Base-by-base conservation (phyloP, 2,113 vertebrate species). In the Myrmecophaga tridactyla region DNA sequence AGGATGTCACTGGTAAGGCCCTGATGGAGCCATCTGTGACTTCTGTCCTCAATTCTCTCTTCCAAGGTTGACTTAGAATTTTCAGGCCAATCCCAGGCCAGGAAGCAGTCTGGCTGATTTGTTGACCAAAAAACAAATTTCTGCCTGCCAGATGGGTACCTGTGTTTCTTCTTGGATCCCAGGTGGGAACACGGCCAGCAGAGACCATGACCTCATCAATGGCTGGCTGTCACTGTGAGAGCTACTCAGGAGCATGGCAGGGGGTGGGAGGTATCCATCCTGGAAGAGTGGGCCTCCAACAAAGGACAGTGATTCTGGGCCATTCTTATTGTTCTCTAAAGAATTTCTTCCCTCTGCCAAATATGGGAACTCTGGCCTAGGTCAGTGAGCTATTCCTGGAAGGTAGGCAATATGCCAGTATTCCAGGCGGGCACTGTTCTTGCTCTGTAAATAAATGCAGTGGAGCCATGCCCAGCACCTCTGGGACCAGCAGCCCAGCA, bases 351-450 rank as follows among this genome's bases (percentile, higher is more conserved):
- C 27, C 36, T 90, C 43, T 95, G 90, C 92, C 94, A 97, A 97
- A 96, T 96, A 96, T 56, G 82, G 95, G 53, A 67, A 48, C 88
- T 96, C 88, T 90, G 95, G 97, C 96, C 95, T 94, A 65, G 87
- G 96, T 96, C 69, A 76, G 31, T 3, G 82, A 96, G 87, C 90
- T 97, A 97, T 97, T 97, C 95, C 89, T 97, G 96, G 96, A 95
- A 97, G 95, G 94, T 21, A n/a, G 95, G 88, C 96, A 27, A 62
- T 3, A 2, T 21, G 96, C 96, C 96, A 97, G 87, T 65, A 72
- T 94, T 95, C 88, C 78, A 94, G 92, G 84, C 81, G 0, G 90
- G 77, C 81, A 56, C 85, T 90, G 78, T 83, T 95, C 92, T 95
- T 9, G 21, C 89, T 97, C 80, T 96, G 94, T 96, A 96, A 97